Evolutionary conservation across 2,113 vertebrate species (phyloP), one percentile per base, ranked within the genome.

Genomic region (Daphoenositta chrysoptera): DNA sequence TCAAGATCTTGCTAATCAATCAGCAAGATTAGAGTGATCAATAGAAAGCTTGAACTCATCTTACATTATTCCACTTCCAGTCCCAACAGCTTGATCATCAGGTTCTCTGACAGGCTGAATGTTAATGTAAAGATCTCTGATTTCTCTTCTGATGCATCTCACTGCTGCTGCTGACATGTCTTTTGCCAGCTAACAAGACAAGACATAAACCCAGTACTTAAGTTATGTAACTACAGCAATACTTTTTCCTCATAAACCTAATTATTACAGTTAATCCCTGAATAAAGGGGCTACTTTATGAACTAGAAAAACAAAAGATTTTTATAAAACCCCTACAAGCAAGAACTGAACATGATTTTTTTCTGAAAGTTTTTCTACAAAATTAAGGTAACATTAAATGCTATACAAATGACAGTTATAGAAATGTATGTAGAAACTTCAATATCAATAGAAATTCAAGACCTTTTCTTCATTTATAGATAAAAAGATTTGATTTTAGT

Each of bases 11-110:
- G 47, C 26, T 64, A 76, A 58, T 87, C 22, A 80, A 42, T 30
- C 27, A 94, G 35, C 9, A 56, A 60, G 11, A 30, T 47, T 64
- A 61, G 22, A 54, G 7, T 6, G 45, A 83, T 56, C 42, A 73
- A 33, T 6, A 83, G 31, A n/a, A 86, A 50, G 48, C 45, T 45
- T 86, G 71, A 39, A 33, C 16, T 85, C 35, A 33, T 90, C 98
- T 99, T 95, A 99, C 99, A 99, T 99, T 94, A 99, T 99, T 84
- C 99, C 99, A 65, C 98, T 99, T 40, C 99, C 99, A 56, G 98
- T 99, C 35, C 99, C 99, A 71, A 89, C 98, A 12, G 99, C 99
- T 81, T 98, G 98, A 22, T 99, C 98, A 58, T 98, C 98, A 70
- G 97, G 98, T 96, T 99, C 99, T 96, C 99, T 98, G 82, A 99